Conservation (phyloP, 2,797 vertebrate genomes). For the Poliocrania exsul region DNA sequence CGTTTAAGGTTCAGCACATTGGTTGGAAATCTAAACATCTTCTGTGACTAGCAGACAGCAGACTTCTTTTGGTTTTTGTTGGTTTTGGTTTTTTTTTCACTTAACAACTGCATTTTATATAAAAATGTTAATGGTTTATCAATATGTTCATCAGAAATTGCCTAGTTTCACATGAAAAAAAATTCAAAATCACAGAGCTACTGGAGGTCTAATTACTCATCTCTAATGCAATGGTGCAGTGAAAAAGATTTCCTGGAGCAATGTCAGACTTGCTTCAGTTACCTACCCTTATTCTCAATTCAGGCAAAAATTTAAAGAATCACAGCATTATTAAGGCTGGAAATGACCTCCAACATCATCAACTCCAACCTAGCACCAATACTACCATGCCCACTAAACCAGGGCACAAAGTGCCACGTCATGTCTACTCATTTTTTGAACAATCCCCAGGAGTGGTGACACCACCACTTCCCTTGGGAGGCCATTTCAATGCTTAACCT, state of each 20-base stretch:
- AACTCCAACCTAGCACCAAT: background rate
- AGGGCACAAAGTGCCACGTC: no score
- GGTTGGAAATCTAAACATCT: background rate
- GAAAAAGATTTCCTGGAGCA: background rate
- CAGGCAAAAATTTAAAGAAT: background rate
- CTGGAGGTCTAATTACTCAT: background rate
- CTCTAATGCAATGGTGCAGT: fast-evolving
- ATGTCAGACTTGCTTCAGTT: background rate
- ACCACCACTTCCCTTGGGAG: background rate
- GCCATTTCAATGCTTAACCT: background rate
- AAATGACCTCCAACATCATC: background rate
- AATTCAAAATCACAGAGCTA: background rate
- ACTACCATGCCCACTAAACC: background rate
- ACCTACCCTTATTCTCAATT: background rate
- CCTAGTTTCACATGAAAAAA: background rate
- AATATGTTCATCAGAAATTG: background rate
- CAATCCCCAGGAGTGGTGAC: background rate
- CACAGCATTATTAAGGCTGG: background rate
- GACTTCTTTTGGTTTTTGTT: no score
- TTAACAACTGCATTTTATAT: background rate
- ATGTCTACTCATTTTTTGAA: background rate
- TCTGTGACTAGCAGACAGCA: background rate
- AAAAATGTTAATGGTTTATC: background rate
- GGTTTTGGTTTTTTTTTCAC: background rate
- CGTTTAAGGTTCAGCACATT: background rate